These are phyloP conservation scores for Macroglossus sobrinus DNA, from an alignment of 2,113 vertebrate species.

Conservation along the genomic window DNA sequence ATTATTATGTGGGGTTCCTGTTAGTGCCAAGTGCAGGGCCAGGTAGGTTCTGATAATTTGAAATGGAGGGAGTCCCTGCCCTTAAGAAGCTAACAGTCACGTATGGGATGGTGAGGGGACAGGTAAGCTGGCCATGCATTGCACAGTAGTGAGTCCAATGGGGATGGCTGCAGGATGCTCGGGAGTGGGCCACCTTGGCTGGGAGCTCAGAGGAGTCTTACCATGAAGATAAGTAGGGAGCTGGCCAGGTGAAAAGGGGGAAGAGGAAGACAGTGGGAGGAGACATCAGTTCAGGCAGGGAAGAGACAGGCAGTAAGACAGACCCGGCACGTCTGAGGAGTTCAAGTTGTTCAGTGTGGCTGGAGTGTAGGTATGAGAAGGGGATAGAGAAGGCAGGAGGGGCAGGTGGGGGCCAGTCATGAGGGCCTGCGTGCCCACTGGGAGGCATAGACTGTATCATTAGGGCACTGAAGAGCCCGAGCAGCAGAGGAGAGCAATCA, in stretches of 20 bases:
- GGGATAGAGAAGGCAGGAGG: neutral
- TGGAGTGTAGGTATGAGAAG: neutral
- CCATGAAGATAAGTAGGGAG: neutral
- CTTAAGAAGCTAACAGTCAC: neutral
- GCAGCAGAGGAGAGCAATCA: neutral
- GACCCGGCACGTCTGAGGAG: accelerated
- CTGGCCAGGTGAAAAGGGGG: neutral
- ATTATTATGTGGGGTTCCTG: neutral
- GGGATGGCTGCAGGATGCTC: neutral
- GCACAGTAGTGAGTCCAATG: accelerated
- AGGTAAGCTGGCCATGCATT: neutral
- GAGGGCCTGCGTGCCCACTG: neutral
- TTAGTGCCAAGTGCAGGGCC: neutral
- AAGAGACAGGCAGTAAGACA: neutral
- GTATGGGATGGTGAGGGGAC: neutral
- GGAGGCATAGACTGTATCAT: neutral
- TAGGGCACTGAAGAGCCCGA: neutral
- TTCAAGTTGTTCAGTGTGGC: neutral
- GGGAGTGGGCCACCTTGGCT: neutral
- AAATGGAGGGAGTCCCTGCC: neutral
- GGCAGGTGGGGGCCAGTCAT: neutral
- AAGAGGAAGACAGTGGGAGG: neutral
- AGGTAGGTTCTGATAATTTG: neutral
- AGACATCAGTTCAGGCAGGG: neutral
- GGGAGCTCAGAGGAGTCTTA: neutral